Evolutionary conservation across 2,797 vertebrate genomes (phyloP), one percentile per base, ranked within the genome.

Genomic region (Geotrypetes seraphini): DNA sequence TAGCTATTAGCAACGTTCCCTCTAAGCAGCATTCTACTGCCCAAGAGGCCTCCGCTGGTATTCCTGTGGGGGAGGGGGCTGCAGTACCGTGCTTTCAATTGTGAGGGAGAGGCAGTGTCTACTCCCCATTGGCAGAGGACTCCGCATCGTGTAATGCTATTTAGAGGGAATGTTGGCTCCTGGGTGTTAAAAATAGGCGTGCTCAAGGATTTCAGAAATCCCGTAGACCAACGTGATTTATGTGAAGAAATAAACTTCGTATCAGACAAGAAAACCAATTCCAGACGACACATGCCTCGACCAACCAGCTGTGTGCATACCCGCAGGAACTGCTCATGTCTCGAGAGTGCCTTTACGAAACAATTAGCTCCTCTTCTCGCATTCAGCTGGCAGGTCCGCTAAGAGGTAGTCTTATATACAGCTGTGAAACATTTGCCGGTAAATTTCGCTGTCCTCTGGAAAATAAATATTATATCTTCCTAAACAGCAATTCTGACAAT

Each of bases 251-350:
- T 71, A 80, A 81, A 67, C 38, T 31, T n/a, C 43, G 29, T 66
- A 74, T 58, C 66, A 79, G 78, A 77, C 75, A 70, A 68, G 58
- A 60, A 64, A 71, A 80, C 70, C 71, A 62, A 83, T 83, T 74
- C 71, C 79, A 84, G 76, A 75, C 75, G 71, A 44, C 79, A 81
- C 79, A 64, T 82, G 66, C 71, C 63, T 69, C 69, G 48, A 57
- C 73, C 66, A 72, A 44, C 65, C 78, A 83, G 79, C 79, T 82
- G 81, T 73, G 66, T 40, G 39, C 79, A 84, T 85, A 79, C 76
- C 71, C 84, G 47, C 72, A 75, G 73, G 76, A 78, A 68, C 66
- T 75, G 73, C 71, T 86, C 72, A 80, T 72, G 77, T 84, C 80
- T 86, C 66, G 32, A 75, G 70, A 73, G 66, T 61, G 66, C 71